Percentiles rank a stretch among this genome's conserved stretches.
These are phyloP conservation scores for Hermaeophaga mercurialis DNA, from an alignment of 2,888 invertebrate genomes.

Conservation along the genomic window DNA sequence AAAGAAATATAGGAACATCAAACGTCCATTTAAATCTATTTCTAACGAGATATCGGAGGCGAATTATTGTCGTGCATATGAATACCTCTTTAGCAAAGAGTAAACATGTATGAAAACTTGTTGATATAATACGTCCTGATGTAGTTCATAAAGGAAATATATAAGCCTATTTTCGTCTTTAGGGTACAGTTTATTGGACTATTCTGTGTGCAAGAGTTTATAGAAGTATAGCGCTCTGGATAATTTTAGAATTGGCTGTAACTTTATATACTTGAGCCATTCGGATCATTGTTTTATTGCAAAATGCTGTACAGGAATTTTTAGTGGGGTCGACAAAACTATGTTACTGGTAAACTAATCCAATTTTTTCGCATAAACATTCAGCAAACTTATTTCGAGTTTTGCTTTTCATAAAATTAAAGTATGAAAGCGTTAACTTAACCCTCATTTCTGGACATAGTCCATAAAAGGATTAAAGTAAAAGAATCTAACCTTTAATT, in stretches of 20 bases:
- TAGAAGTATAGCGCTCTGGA: conserved; percentile 12
- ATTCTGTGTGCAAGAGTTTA: conserved; percentile 3
- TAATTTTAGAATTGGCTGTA: conserved; percentile 23
- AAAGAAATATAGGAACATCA: too few relatives aligned
- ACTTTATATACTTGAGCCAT: conserved; percentile 13
- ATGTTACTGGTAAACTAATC: not conserved
- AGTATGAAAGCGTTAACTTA: too few relatives aligned
- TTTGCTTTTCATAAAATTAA: too few relatives aligned
- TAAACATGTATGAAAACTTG: conserved; percentile 12
- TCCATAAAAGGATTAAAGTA: too few relatives aligned
- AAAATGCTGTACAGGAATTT: not conserved
- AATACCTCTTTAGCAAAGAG: not conserved
- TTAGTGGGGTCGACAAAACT: not conserved
- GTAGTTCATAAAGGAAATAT: conserved; percentile 13
- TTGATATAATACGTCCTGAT: conserved; percentile 6
- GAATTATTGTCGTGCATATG: too few relatives aligned
- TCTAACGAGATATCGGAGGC: too few relatives aligned
- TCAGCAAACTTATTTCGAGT: too few relatives aligned
- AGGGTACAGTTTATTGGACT: conserved; percentile 24
- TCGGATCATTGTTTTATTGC: conserved; percentile 13
- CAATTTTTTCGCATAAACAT: not conserved
- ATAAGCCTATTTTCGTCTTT: conserved; percentile 21
- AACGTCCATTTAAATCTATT: too few relatives aligned
- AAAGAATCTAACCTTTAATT: not conserved
- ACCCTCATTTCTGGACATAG: too few relatives aligned